Percentiles rank a stretch among this genome's conserved stretches.
Conservation (phyloP, 1,140 invertebrate species). For the Macrotrachela quadricornifera region DNA sequence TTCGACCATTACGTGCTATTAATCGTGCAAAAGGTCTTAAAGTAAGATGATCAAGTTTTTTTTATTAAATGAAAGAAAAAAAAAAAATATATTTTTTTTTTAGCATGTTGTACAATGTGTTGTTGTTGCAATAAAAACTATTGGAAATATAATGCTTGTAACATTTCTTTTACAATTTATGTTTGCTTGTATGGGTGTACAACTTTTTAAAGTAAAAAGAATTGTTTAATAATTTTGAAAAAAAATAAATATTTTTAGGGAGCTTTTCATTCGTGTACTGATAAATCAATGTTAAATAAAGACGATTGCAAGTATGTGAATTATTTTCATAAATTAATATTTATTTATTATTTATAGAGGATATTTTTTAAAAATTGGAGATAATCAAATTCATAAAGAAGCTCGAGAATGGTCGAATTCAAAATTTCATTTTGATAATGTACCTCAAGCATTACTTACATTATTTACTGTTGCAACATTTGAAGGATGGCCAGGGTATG, state of each 20-base stretch:
- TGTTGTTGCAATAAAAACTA: slow-evolving; percentile 30
- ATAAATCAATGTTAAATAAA: slow-evolving; percentile 29
- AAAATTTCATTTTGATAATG: slow-evolving; percentile 89
- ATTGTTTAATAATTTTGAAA: no score
- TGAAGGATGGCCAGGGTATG: slow-evolving; percentile 95
- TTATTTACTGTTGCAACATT: slow-evolving; percentile 98
- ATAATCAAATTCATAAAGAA: slow-evolving; percentile 46
- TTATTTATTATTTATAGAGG: slow-evolving; percentile 40
- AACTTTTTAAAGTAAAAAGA: slow-evolving; percentile 71
- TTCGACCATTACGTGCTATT: slow-evolving; percentile 89
- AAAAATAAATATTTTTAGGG: slow-evolving; percentile 15
- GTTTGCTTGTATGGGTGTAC: slow-evolving; percentile 99
- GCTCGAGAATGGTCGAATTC: slow-evolving; percentile 60
- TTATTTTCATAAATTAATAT: not conserved
- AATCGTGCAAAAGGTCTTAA: slow-evolving; percentile 98
- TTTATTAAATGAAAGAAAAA: no score
- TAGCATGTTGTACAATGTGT: slow-evolving; percentile 26
- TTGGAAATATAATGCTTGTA: slow-evolving; percentile 37
- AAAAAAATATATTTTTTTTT: not conserved
- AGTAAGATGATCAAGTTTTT: slow-evolving; percentile 52
- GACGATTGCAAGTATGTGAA: slow-evolving; percentile 27
- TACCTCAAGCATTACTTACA: slow-evolving; percentile 87
- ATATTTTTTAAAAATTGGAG: slow-evolving; percentile 64
- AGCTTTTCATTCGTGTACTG: slow-evolving; percentile 32
- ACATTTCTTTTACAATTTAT: slow-evolving; percentile 98